Evolutionary conservation across 2,797 vertebrate genomes (phyloP).

Genomic region (Mus spretus): DNA sequence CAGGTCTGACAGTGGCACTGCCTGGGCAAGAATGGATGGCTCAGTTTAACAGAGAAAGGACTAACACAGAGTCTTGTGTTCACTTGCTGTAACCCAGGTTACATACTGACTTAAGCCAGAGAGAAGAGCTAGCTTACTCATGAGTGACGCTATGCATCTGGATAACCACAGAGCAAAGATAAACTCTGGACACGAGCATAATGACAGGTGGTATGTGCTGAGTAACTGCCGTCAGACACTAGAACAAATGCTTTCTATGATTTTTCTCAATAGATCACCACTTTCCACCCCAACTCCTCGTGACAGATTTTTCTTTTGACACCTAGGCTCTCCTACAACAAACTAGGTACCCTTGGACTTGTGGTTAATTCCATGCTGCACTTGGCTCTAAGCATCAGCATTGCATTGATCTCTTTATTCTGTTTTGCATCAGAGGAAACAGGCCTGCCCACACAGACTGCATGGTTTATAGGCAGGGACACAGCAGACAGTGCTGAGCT

Average conservation of each 20-base stretch:
- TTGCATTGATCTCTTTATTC: not conserved
- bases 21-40: not conserved
- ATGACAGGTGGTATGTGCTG: not conserved
- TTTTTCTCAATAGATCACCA: not conserved
- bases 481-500: rapidly evolving
- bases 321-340: not conserved
- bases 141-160: not conserved
- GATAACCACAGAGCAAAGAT: not conserved
- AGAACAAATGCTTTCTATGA: not conserved
- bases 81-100: not conserved
- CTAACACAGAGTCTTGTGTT: not conserved
- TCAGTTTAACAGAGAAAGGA: not conserved
- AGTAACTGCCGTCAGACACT: not conserved
- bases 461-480: not conserved
- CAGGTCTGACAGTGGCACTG: not conserved
- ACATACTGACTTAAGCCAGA: not conserved
- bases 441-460: not conserved
- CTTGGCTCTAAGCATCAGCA: not conserved
- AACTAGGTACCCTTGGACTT: not conserved
- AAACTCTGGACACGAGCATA: not conserved
- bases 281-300: not conserved
- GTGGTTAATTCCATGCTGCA: too few species aligned
- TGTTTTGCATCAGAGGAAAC: not conserved
- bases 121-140: not conserved
- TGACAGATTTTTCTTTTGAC: not conserved